A percentile compares a stretch with the other conserved stretches of the same genome.
Conservation (phyloP, 2,888 invertebrate species). For the Pegoplata infirma region DNA sequence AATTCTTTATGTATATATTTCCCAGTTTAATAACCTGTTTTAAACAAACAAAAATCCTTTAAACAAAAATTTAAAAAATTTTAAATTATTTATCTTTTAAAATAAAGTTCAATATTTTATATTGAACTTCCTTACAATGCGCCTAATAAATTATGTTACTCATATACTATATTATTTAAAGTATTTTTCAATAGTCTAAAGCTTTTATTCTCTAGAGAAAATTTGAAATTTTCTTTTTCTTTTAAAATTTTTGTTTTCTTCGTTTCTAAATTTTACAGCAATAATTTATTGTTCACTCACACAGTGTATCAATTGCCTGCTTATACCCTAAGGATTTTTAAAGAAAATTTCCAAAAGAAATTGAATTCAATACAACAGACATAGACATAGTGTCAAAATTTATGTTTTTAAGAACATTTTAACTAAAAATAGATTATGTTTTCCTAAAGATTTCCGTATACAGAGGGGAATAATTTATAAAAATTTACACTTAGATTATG, state of each 20-base stretch:
- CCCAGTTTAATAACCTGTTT: too few species aligned
- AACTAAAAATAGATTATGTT: slow-evolving; percentile 40
- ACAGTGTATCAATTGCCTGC: background rate
- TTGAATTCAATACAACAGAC: background rate
- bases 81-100: too few species aligned
- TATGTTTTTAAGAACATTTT: slow-evolving; percentile 26
- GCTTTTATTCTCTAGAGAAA: slow-evolving; percentile 32
- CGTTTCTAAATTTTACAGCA: background rate
- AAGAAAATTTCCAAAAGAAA: background rate
- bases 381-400: slow-evolving; percentile 22
- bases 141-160: too few species aligned
- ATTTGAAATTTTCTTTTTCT: slow-evolving; percentile 6
- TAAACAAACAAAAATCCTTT: too few species aligned
- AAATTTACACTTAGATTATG: background rate
- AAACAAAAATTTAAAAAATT: too few species aligned
- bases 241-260: background rate
- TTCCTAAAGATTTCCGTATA: background rate
- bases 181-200: background rate
- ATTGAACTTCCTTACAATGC: too few species aligned
- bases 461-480: slow-evolving; percentile 42
- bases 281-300: background rate
- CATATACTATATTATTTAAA: too few species aligned
- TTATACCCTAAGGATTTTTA: background rate
- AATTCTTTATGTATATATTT: too few species aligned
- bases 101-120: too few species aligned